Conservation (phyloP, 2,888 invertebrate genomes). For the Monochamus alternatus region DNA sequence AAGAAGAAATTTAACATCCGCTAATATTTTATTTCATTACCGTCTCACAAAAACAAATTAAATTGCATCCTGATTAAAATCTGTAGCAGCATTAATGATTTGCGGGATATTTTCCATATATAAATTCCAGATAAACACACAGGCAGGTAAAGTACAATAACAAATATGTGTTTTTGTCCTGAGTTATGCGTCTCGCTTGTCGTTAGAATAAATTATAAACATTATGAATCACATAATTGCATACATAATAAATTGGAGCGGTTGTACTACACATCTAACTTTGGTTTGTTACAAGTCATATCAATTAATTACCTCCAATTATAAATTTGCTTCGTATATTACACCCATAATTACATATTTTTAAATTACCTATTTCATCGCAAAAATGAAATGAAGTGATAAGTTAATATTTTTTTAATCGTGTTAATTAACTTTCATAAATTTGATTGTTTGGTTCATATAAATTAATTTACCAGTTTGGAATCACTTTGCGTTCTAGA, state of each 20-base stretch:
- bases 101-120: constrained; percentile 14
- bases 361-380: too few species aligned
- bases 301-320: constrained; percentile 18
- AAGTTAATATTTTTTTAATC: too few species aligned
- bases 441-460: too few species aligned
- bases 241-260: constrained; percentile 39
- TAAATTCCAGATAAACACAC: constrained; percentile 46
- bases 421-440: too few species aligned
- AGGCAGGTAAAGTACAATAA: constrained; percentile 44
- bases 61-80: constrained; percentile 1
- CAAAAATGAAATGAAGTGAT: too few species aligned
- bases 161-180: constrained; percentile 36
- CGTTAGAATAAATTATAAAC: constrained; percentile 58
- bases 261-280: constrained; percentile 40
- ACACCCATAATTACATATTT: neutral
- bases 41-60: neutral
- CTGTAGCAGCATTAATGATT: neutral
- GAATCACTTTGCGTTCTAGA: too few species aligned
- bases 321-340: neutral
- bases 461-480: too few species aligned
- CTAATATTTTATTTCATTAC: neutral
- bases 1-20: neutral
- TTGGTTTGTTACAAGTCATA: constrained; percentile 34
- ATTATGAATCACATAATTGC: constrained; percentile 53
- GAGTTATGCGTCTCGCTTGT: constrained; percentile 55